Evolutionary conservation across 2,797 vertebrate genomes (phyloP).

Genomic region (Oophaga sylvatica): DNA sequence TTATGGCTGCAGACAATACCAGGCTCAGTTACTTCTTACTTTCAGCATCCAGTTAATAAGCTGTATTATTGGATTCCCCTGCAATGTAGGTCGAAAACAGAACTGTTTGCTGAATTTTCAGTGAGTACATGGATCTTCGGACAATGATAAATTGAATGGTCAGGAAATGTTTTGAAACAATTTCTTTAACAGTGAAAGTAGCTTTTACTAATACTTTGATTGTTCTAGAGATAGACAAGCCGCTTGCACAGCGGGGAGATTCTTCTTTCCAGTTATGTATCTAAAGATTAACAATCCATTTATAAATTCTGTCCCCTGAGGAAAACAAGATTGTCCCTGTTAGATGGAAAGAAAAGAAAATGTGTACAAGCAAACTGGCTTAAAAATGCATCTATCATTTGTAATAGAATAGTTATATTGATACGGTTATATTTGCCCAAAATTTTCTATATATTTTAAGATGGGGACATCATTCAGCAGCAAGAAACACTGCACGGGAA

Average conservation of each 20-base stretch:
- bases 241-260: constrained; percentile 1
- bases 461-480: neutral
- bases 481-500: neutral
- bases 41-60: neutral
- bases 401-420: neutral
- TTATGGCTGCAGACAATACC: neutral
- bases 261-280: constrained; percentile 19
- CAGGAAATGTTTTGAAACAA: neutral
- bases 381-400: constrained; percentile 4
- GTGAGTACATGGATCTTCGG: neutral
- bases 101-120: constrained; percentile 2
- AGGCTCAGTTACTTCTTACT: neutral
- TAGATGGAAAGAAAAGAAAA: neutral
- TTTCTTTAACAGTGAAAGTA: neutral
- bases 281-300: constrained; percentile 36
- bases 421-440: neutral
- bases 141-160: constrained; percentile 10
- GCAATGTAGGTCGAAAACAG: neutral
- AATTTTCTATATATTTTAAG: neutral
- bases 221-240: constrained; percentile 32
- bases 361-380: neutral
- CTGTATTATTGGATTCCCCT: neutral
- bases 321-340: constrained; percentile 26
- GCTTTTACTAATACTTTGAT: constrained; percentile 42
- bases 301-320: constrained; percentile 26